phyloP scores from a whole-genome alignment of 35 echinoderm and acorn worm genomes.

The Stichopus chloronotus region DNA sequence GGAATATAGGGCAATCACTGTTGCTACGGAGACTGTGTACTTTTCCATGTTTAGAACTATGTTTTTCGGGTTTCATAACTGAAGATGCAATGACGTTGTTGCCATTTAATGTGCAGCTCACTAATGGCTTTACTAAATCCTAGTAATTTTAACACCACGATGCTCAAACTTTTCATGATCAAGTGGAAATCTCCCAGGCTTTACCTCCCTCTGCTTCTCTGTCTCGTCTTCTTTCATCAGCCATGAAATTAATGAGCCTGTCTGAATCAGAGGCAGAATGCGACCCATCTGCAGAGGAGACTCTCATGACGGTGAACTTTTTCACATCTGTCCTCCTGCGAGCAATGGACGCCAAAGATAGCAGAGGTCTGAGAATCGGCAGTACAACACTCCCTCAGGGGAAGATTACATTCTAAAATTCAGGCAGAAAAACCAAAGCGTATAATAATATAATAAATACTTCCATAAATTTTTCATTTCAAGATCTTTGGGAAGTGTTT shows the following conservation, averaged over 20 bases:
- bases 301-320: not conserved
- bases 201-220: not conserved
- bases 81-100: no score
- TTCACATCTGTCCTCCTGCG: constrained; percentile 12
- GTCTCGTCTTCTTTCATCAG: not conserved
- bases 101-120: no score
- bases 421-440: no score
- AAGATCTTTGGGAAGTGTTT: no score
- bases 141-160: not conserved
- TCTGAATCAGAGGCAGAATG: not conserved
- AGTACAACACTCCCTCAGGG: not conserved
- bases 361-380: constrained; percentile 2
- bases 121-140: no score
- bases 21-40: no score
- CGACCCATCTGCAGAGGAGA: not conserved
- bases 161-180: not conserved
- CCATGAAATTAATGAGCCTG: not conserved
- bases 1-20: no score
- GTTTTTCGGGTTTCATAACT: no score
- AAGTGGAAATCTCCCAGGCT: not conserved
- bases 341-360: not conserved
- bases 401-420: not conserved
- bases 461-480: no score
- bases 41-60: no score
- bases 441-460: no score